A percentile compares a stretch with the other conserved stretches of the same genome.
Evolutionary conservation across 2,113 vertebrate genomes (phyloP).

Genomic region (Tachysurus vachellii): DNA sequence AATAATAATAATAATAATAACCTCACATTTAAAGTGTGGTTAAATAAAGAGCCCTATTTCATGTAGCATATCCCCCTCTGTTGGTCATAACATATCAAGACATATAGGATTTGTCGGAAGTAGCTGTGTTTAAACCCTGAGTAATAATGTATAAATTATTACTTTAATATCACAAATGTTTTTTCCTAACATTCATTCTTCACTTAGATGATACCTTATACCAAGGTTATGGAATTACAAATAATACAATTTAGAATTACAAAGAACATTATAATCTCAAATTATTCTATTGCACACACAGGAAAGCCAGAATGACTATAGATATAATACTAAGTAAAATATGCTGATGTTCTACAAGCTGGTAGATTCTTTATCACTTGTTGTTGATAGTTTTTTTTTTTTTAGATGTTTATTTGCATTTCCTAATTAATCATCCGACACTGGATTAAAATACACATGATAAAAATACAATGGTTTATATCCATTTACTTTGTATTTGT

Average conservation of each 20-base stretch:
- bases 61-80: constrained; percentile 1
- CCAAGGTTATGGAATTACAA: too few species aligned
- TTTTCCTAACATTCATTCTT: not conserved
- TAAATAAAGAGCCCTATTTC: too few species aligned
- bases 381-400: not conserved
- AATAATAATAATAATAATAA: too few species aligned
- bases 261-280: too few species aligned
- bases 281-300: not conserved
- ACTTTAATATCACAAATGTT: not conserved
- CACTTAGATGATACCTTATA: too few species aligned
- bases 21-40: too few species aligned
- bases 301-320: not conserved
- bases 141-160: not conserved
- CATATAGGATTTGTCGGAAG: not conserved
- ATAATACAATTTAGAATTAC: too few species aligned
- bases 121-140: not conserved
- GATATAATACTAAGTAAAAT: not conserved
- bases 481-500: not conserved
- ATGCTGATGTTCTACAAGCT: not conserved
- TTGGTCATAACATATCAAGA: not conserved
- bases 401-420: not conserved
- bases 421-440: not conserved
- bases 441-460: not conserved
- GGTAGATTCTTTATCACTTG: not conserved
- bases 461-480: not conserved